Conservation (phyloP, 2,797 vertebrate species). For the Linurgus olivaceus region DNA sequence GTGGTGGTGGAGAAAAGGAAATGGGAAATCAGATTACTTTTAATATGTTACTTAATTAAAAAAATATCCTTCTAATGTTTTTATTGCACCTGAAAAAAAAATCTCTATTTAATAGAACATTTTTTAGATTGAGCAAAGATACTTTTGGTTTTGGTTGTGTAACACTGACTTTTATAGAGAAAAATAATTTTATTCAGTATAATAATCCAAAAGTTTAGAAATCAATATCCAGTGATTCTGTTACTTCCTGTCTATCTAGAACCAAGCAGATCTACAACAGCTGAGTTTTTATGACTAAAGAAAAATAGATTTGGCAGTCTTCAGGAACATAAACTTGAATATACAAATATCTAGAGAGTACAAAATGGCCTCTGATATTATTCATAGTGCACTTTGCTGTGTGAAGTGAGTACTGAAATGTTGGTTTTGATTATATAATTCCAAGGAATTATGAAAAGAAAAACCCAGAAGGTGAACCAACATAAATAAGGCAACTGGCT, state of each 20-base stretch:
- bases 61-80: background rate
- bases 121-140: background rate
- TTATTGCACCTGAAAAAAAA: background rate
- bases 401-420: background rate
- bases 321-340: background rate
- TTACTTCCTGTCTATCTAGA: background rate
- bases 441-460: background rate
- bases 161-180: background rate
- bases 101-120: background rate
- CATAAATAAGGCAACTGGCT: background rate
- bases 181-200: background rate
- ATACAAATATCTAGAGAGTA: background rate
- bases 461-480: background rate
- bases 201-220: background rate
- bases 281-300: conserved; percentile 28
- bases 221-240: background rate
- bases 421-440: conserved; percentile 9
- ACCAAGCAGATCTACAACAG: background rate
- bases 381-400: background rate
- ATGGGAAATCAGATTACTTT: background rate
- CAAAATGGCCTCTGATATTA: conserved; percentile 6
- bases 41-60: background rate
- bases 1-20: background rate
- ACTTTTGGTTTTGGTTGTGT: background rate
- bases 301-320: background rate